Base-by-base conservation (phyloP, 2,888 invertebrate genomes). In the Agrilus biguttatus region DNA sequence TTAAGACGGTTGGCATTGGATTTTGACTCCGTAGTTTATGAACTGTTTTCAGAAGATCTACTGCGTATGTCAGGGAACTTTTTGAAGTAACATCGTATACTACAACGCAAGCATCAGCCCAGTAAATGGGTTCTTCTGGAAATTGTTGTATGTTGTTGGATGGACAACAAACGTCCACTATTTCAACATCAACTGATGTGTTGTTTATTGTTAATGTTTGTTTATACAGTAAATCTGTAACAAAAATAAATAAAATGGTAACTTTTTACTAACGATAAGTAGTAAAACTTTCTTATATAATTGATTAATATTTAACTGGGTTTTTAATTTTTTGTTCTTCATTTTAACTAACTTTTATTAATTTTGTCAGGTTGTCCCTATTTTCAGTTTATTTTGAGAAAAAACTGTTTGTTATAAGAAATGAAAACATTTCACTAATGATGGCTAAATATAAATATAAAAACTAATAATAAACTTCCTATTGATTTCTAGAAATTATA, bases 21-120 rank as follows among this genome's bases (percentile, higher is more conserved):
- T 72, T 67, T 63, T 66, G 56, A 57, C 68, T 55, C 36, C 69
- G 57, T 33, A 69, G 50, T 38, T 75, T 71, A 43, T 74, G 60
- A 33, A 70, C 65, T 54, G 70, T 69, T 52, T 77, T 74, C 39
- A 83, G 66, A 40, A 77, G 72, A 57, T 78, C 77, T 4, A 73
- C 66, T 10, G 83, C 83, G 57, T 82, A 80, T 49, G 75, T 72
- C 54, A 83, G 80, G 53, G 82, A 82, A 51, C 70, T 72, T 48
- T 78, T 72, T 55, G 82, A 81, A 8, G 82, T 83, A 54, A 85
- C 80, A 51, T 82, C 80, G 65, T 85, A 86, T 23, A 83, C 83
- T 37, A 85, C 72, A 12, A 84, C 72, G 56, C 80, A 83, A 1
- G 82, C 84, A 59, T 85, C 84, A 2, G 83, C 83, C 83, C 84